phyloP scores from a whole-genome alignment of 2,888 invertebrate genomes.

The Ditula angustiorana region DNA sequence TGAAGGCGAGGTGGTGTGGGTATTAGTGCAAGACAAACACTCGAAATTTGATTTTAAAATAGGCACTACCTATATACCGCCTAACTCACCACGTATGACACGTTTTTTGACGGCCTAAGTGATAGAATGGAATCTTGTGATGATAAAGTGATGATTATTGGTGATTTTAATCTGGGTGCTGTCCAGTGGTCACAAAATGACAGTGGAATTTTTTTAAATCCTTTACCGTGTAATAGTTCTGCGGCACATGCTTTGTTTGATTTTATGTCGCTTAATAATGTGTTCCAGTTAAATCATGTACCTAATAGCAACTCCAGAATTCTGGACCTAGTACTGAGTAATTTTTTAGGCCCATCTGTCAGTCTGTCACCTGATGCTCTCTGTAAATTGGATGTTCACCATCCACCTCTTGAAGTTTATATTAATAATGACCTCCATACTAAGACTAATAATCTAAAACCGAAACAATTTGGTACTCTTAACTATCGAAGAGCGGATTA shows the following conservation, averaged over 20 bases:
- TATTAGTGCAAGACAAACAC: background rate
- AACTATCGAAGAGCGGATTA: background rate
- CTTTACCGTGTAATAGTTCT: background rate
- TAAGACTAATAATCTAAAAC: background rate
- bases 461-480: background rate
- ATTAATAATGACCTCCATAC: background rate
- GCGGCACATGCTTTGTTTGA: background rate
- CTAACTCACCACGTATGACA: no score
- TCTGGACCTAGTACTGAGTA: background rate
- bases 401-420: background rate
- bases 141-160: background rate
- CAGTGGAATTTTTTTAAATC: background rate
- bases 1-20: background rate
- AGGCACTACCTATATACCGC: background rate
- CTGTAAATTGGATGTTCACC: background rate
- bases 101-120: background rate
- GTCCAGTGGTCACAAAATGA: background rate
- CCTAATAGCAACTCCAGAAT: background rate
- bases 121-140: background rate
- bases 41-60: background rate
- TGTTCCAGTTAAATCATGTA: background rate
- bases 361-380: background rate
- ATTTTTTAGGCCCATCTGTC: background rate
- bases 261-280: background rate
- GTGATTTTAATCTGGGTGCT: background rate